Evolutionary conservation across 2,113 vertebrate genomes (phyloP), one percentile per base, ranked within the genome.

Genomic region (Dermatemys mawii): DNA sequence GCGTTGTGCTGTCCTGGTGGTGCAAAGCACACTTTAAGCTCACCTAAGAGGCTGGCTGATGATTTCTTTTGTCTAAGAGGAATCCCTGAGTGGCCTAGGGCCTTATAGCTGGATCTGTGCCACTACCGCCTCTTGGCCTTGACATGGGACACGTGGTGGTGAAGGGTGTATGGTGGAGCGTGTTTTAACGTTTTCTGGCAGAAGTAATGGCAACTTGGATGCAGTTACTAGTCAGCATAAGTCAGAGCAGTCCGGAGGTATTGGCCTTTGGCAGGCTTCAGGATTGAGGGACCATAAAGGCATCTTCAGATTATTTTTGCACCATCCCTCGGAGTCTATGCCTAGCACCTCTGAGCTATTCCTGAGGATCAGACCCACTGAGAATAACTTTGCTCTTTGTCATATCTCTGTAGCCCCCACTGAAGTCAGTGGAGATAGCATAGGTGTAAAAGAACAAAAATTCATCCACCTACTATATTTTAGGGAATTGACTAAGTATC

Each of bases 91-190:
- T 60, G 57, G 4, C 35, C 8, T 22, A 70, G 6, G 35, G 35
- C 19, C 19, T 17, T 57, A 29, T 57, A 57, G 27, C 35, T 38
- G 35, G 17, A 70, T 70, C 35, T 70, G 35, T 38, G 63, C 63
- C 35, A 70, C 17, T 21, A 22, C n/a, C 19, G 1, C 88, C 24
- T 75, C 5, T 84, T 84, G 29, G 26, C 50, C 32, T 88, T 4
- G 10, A n/a, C 21, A 1, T 1, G 12, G 3, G 14, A 6, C 53
- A 88, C 82, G 8, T 70, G 4, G 4, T 2, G 5, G 38, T 44
- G n/a, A 19, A 53, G 79, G 21, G 7, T 13, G 78, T 51, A 8
- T 50, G 78, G 22, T 83, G 13, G 12, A 5, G 67, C 14, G 3
- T 6, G 9, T 80, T 88, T 57, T 70, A 0, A 0, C 54, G 19